Conservation (phyloP, 2,113 vertebrate species). For the Poicephalus meyeri region DNA sequence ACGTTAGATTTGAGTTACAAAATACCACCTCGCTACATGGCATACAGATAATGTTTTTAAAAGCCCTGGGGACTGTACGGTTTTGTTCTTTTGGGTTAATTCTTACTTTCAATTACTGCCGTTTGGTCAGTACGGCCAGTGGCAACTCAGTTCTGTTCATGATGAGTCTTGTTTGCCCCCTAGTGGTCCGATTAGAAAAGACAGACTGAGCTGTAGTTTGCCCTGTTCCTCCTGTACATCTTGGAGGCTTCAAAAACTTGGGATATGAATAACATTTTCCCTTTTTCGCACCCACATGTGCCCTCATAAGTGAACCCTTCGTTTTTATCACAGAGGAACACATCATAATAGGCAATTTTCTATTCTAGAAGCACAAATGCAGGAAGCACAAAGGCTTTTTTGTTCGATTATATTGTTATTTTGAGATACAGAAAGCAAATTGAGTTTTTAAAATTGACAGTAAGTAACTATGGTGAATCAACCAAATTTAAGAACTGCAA, state of each 20-base stretch:
- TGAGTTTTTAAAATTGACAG: background rate
- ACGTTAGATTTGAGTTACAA: background rate
- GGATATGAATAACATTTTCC: fast-evolving
- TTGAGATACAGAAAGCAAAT: background rate
- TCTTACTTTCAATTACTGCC: background rate
- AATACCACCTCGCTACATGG: fast-evolving
- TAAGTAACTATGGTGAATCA: background rate
- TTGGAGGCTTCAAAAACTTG: background rate
- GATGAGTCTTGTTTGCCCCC: conserved; percentile 53
- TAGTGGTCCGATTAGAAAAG: background rate
- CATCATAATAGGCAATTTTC: background rate
- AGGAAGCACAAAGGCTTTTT: background rate
- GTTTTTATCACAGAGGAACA: background rate
- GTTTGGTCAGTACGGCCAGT: background rate
- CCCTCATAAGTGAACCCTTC: background rate
- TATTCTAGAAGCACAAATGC: background rate
- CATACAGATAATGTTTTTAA: background rate
- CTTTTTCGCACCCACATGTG: background rate
- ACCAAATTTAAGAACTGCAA: background rate
- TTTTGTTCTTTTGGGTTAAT: background rate
- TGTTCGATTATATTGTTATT: background rate
- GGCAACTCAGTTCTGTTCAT: background rate
- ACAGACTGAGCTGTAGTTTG: background rate
- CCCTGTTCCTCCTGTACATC: fast-evolving
- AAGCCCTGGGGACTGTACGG: fast-evolving